Base-by-base conservation (phyloP, 1,140 invertebrate species). In the Drosophila simulans region DNA sequence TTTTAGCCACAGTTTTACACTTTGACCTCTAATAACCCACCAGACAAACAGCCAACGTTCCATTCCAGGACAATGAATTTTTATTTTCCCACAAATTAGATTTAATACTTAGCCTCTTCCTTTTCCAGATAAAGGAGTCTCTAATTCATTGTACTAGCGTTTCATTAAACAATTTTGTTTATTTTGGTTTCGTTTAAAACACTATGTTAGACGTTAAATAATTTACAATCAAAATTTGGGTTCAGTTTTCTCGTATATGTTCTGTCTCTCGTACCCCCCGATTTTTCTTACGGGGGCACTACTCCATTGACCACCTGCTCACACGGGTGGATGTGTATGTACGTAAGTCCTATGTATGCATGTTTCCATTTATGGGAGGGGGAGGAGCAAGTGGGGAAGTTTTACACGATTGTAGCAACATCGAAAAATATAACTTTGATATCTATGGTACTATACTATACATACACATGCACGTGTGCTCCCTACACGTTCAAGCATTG, bases 161-260 rank as follows among this genome's bases (percentile, higher is more conserved):
- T 58, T 75, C 75, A 79, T 66, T 76, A 84, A 84, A 76, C 70
- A 79, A 53, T 83, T 77, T 79, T 63, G 70, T 74, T 76, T 62
- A 72, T 58, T 81, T 66, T 81, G 55, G 58, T 77, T 77, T 76
- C 72, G 72, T 76, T 76, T 76, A 76, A 76, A 76, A 76, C 72
- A 71, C 77, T 77, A 72, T 73, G 59, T 64, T 70, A 63, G 59
- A 78, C 49, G 46, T 66, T 86, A 81, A 86, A 86, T 85, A 81
- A 81, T 78, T 78, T 82, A 85, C 78, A 86, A 82, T 75, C 72
- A 66, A 85, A 82, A 86, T 84, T 85, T 85, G 77, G 77, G 66
- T 80, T 85, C 72, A 80, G 57, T 85, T 80, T 66, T 58, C 42
- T 53, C 49, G 46, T 75, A 64, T 75, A 74, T 31, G 31, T 31